Evolutionary conservation across 2,888 invertebrate genomes (phyloP).

Genomic region (Heteropelma amictum): DNA sequence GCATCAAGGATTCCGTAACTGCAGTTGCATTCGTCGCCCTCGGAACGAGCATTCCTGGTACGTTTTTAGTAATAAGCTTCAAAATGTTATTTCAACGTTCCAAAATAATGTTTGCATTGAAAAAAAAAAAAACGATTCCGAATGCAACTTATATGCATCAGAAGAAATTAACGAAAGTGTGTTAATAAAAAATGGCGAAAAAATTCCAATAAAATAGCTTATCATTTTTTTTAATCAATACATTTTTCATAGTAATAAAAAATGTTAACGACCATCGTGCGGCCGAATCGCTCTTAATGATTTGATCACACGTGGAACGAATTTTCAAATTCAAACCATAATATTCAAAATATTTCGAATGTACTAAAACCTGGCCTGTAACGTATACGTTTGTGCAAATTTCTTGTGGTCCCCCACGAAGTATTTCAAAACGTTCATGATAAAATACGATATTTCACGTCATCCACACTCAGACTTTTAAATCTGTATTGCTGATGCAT

Average conservation of each 20-base stretch:
- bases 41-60: constrained; percentile 99
- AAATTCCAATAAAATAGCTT: neutral
- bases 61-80: constrained; percentile 60
- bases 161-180: neutral
- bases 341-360: too few species aligned
- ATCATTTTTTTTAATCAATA: neutral
- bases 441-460: constrained; percentile 5
- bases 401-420: neutral
- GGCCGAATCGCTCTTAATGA: too few species aligned
- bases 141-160: neutral
- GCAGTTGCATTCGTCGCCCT: constrained; percentile 98
- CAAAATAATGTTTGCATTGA: too few species aligned
- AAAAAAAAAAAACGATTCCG: neutral
- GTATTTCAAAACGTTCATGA: constrained; percentile 5
- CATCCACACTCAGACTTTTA: neutral
- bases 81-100: too few species aligned
- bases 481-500: neutral
- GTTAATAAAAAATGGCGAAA: too few species aligned
- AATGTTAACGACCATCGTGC: too few species aligned
- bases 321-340: too few species aligned
- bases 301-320: too few species aligned
- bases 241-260: too few species aligned
- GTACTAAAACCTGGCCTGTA: too few species aligned
- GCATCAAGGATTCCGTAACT: constrained; percentile 97
- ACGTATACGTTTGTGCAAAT: too few species aligned